Percentiles rank a stretch among this genome's conserved stretches.
Evolutionary conservation across 2,888 invertebrate genomes (phyloP).

Genomic region (Ormyrus thymus): DNA sequence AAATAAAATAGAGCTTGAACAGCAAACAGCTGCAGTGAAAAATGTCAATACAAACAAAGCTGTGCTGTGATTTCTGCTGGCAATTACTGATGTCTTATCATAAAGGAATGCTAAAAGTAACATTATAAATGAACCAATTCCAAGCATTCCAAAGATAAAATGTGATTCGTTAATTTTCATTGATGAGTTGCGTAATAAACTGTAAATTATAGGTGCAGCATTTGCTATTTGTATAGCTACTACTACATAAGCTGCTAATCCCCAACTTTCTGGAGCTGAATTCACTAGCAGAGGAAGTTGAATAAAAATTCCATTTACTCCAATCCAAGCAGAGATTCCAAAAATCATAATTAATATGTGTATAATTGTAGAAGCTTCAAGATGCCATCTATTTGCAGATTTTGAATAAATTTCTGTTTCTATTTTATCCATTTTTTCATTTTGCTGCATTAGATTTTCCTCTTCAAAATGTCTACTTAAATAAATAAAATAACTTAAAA

Average conservation of each 20-base stretch:
- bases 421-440: slow-evolving; percentile 11
- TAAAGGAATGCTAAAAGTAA: slow-evolving; percentile 79
- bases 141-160: slow-evolving; percentile 77
- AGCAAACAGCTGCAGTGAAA: slow-evolving; percentile 85
- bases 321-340: slow-evolving; percentile 89
- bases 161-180: slow-evolving; percentile 76
- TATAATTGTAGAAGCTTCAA: slow-evolving; percentile 71
- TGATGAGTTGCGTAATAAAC: slow-evolving; percentile 75
- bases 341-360: slow-evolving; percentile 85
- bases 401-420: not conserved
- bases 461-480: slow-evolving; percentile 17
- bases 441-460: slow-evolving; percentile 32
- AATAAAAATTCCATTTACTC: slow-evolving; percentile 90
- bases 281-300: slow-evolving; percentile 89
- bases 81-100: slow-evolving; percentile 77
- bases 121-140: slow-evolving; percentile 78
- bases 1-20: slow-evolving; percentile 90
- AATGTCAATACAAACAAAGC: slow-evolving; percentile 81
- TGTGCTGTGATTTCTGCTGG: slow-evolving; percentile 77
- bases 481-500: slow-evolving; percentile 20
- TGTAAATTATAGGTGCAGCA: slow-evolving; percentile 84
- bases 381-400: slow-evolving; percentile 5
- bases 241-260: slow-evolving; percentile 87
- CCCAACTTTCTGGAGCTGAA: slow-evolving; percentile 89
- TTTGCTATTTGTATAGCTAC: slow-evolving; percentile 88